These are phyloP conservation scores for Idaea dimidiata DNA, from an alignment of 2,888 invertebrate species.

Conservation along the genomic window DNA sequence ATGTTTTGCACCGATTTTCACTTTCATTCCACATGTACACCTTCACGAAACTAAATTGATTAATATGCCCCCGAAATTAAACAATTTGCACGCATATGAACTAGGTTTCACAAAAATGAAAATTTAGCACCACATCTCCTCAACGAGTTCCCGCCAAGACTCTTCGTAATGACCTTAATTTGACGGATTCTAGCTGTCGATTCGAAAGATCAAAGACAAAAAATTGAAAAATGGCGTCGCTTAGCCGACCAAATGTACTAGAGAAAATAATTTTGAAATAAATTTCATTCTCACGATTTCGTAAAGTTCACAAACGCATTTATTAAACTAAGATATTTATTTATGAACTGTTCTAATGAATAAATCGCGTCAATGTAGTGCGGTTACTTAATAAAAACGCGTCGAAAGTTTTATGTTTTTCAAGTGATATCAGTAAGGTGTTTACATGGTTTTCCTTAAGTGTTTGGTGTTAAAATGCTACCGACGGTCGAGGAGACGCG, in stretches of 20 bases:
- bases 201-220: conserved; percentile 30
- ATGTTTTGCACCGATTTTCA: no score
- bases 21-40: no score
- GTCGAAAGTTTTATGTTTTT: conserved; percentile 57
- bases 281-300: conserved; percentile 29
- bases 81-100: no score
- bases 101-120: no score
- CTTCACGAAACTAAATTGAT: no score
- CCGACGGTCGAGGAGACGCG: conserved; percentile 78
- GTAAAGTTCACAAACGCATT: not conserved
- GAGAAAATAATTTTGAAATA: conserved; percentile 57
- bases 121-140: no score
- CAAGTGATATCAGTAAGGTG: conserved; percentile 55
- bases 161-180: conserved; percentile 16
- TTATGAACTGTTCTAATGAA: conserved; percentile 28
- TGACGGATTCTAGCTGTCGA: not conserved
- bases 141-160: no score
- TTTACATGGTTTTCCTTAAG: conserved; percentile 74
- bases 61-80: no score
- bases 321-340: not conserved
- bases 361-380: conserved; percentile 34
- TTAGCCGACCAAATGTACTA: conserved; percentile 72
- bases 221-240: conserved; percentile 78
- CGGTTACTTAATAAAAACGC: conserved; percentile 41
- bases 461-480: conserved; percentile 66